These are phyloP conservation scores for Drosophila cognata DNA, from an alignment of 2,888 invertebrate species.

Conservation along the genomic window DNA sequence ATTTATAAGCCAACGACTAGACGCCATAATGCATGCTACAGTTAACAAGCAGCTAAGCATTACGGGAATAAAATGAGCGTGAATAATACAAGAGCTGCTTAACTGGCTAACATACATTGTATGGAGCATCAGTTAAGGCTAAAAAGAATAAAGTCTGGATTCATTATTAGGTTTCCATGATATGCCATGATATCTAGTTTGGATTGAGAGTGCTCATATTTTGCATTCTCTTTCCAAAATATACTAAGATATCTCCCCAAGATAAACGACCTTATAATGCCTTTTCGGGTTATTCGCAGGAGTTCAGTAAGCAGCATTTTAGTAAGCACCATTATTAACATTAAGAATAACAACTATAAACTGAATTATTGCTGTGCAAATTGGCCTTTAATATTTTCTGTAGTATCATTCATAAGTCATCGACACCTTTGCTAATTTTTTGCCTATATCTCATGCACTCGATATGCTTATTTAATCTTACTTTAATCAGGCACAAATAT, in stretches of 20 bases:
- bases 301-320: neutral
- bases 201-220: neutral
- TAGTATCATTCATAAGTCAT: neutral
- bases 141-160: neutral
- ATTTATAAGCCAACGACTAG: constrained; percentile 24
- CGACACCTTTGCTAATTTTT: neutral
- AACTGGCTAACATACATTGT: neutral
- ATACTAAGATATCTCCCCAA: neutral
- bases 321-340: neutral
- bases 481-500: neutral
- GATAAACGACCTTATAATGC: too few species aligned
- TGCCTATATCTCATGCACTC: neutral
- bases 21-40: constrained; percentile 17
- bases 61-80: constrained; percentile 5
- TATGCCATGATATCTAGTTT: neutral
- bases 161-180: too few species aligned
- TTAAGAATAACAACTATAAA: neutral
- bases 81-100: constrained; percentile 7
- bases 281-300: neutral
- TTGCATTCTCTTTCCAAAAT: neutral
- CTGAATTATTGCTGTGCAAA: neutral
- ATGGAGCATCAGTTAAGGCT: neutral
- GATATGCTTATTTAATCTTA: neutral
- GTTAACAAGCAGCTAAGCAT: constrained; percentile 23
- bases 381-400: neutral